Evolutionary conservation across 2,797 vertebrate genomes (phyloP).

Genomic region (Neomorphus geoffroyi): DNA sequence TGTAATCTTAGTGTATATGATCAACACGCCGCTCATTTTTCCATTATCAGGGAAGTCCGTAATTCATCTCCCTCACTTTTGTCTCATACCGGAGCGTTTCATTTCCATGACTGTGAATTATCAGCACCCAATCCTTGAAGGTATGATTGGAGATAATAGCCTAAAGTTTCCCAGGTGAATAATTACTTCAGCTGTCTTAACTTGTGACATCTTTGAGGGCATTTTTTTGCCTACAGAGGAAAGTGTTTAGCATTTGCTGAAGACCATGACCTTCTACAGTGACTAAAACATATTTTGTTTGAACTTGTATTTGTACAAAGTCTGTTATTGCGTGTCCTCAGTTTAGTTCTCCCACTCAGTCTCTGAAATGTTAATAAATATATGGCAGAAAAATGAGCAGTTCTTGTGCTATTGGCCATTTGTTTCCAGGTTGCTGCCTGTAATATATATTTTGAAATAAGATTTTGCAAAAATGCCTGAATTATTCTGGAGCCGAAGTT

Average conservation of each 20-base stretch:
- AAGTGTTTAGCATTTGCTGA: background rate
- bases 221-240: background rate
- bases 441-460: background rate
- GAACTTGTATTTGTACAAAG: background rate
- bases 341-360: background rate
- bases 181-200: slow-evolving; percentile 16
- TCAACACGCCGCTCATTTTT: slow-evolving; percentile 45
- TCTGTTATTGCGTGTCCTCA: background rate
- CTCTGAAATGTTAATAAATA: background rate
- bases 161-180: slow-evolving; percentile 27
- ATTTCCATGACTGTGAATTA: slow-evolving; percentile 53
- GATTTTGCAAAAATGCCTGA: background rate
- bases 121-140: slow-evolving; percentile 51
- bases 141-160: slow-evolving; percentile 31
- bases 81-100: background rate
- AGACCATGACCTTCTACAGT: background rate
- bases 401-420: background rate
- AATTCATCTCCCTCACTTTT: slow-evolving; percentile 32
- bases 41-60: slow-evolving; percentile 14
- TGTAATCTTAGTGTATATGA: slow-evolving; percentile 27
- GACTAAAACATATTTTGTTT: background rate
- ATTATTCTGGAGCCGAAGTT: background rate
- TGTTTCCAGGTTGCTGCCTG: background rate
- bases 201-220: background rate
- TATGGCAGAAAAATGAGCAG: background rate